Evolutionary conservation across 1,140 invertebrate species (phyloP).

Genomic region (Leucophenga varia): DNA sequence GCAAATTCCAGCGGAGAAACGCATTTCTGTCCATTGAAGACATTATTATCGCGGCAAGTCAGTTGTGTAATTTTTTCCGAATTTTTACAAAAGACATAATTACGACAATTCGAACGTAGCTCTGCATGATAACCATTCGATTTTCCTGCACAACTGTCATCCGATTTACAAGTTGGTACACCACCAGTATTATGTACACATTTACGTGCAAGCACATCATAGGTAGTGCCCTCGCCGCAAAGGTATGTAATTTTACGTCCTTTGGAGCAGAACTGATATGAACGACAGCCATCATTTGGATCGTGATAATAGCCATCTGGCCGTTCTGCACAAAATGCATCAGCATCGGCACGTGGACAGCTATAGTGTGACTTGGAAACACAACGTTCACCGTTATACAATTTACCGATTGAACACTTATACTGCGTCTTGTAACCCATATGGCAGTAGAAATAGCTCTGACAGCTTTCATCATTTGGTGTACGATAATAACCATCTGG

Average conservation of each 20-base stretch:
- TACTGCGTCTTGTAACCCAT: slow-evolving; percentile 55
- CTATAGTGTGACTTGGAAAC: slow-evolving; percentile 45
- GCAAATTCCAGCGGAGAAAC: slow-evolving; percentile 49
- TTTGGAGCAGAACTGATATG: slow-evolving; percentile 62
- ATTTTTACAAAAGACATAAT: slow-evolving; percentile 62
- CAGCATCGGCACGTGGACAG: slow-evolving; percentile 58
- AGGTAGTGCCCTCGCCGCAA: slow-evolving; percentile 58
- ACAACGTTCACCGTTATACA: slow-evolving; percentile 60
- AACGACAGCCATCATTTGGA: slow-evolving; percentile 60
- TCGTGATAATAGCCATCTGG: slow-evolving; percentile 63
- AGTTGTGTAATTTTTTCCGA: slow-evolving; percentile 60
- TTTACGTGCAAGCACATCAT: slow-evolving; percentile 58
- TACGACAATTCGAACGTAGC: slow-evolving; percentile 59
- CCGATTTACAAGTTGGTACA: slow-evolving; percentile 55
- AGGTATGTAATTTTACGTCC: slow-evolving; percentile 61
- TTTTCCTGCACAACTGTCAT: slow-evolving; percentile 57
- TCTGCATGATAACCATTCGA: slow-evolving; percentile 62
- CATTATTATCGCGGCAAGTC: slow-evolving; percentile 59
- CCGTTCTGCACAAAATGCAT: slow-evolving; percentile 57
- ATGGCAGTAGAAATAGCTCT: slow-evolving; percentile 59
- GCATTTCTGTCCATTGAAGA: slow-evolving; percentile 61
- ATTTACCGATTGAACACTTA: slow-evolving; percentile 52
- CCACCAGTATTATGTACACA: slow-evolving; percentile 58
- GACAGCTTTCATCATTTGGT: slow-evolving; percentile 60
- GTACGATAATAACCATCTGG: slow-evolving; percentile 59